Conservation (phyloP, 2,888 invertebrate species). For the Colostygia pectinataria region DNA sequence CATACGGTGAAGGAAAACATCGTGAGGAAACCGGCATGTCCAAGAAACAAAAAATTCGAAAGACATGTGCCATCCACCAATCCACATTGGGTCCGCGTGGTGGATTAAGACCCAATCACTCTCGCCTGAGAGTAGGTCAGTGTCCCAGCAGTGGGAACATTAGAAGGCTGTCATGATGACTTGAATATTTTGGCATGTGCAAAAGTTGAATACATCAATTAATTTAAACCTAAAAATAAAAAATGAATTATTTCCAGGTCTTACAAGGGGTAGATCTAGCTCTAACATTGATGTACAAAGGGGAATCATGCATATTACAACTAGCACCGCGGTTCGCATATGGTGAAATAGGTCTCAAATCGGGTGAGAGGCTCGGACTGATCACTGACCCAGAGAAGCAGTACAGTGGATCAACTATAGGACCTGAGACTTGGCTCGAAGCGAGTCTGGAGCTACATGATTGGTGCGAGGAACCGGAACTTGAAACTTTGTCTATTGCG, state of each 20-base stretch:
- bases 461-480: slow-evolving; percentile 85
- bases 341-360: slow-evolving; percentile 87
- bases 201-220: no score
- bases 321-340: slow-evolving; percentile 92
- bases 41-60: no score
- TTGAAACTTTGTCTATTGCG: slow-evolving; percentile 85
- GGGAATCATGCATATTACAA: slow-evolving; percentile 89
- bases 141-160: no score
- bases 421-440: slow-evolving; percentile 84
- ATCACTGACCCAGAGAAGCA: slow-evolving; percentile 60
- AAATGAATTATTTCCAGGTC: slow-evolving; percentile 71
- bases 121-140: no score
- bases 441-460: slow-evolving; percentile 89
- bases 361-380: slow-evolving; percentile 67
- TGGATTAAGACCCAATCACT: no score
- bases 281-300: slow-evolving; percentile 92
- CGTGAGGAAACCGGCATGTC: no score
- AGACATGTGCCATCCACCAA: no score
- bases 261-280: slow-evolving; percentile 93
- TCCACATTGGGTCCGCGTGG: no score
- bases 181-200: no score
- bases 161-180: no score
- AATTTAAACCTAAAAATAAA: no score
- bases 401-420: slow-evolving; percentile 83
- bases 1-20: no score